Conservation (phyloP, 2,888 invertebrate species). For the Leptinotarsa tumamoca region DNA sequence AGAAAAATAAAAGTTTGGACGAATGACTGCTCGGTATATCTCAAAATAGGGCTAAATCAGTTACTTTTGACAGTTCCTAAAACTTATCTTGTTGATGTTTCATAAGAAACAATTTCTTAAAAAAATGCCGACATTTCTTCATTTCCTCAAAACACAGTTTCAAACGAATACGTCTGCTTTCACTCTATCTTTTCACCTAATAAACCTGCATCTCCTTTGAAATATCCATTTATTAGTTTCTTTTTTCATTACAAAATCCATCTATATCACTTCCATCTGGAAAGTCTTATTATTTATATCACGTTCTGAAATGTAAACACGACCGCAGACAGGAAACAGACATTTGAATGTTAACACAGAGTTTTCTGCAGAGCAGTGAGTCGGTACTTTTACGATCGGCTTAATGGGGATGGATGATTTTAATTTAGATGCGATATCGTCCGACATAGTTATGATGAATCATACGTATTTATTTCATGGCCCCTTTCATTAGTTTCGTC, state of each 20-base stretch:
- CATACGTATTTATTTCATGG: neutral
- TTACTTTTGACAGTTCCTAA: neutral
- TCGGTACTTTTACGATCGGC: neutral
- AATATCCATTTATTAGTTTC: neutral
- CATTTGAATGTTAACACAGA: conserved; percentile 3
- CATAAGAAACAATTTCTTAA: neutral
- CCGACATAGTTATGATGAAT: neutral
- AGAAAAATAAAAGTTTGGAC: too few relatives aligned
- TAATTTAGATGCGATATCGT: neutral
- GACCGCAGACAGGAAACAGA: conserved; percentile 18
- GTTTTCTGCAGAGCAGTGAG: conserved; percentile 6
- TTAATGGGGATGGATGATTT: neutral
- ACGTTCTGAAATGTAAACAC: conserved; percentile 9
- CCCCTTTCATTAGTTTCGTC: too few relatives aligned
- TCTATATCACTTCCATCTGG: conserved; percentile 13
- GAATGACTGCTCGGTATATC: too few relatives aligned
- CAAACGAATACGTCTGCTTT: neutral
- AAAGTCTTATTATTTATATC: conserved; percentile 6
- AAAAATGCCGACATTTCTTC: neutral
- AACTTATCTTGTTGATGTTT: neutral
- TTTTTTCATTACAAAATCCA: neutral
- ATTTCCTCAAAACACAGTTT: neutral
- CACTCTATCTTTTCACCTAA: neutral
- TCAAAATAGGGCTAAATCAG: too few relatives aligned
- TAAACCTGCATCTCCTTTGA: neutral